These are phyloP conservation scores for Guaruba guarouba DNA, from an alignment of 2,113 vertebrate genomes.

Conservation along the genomic window DNA sequence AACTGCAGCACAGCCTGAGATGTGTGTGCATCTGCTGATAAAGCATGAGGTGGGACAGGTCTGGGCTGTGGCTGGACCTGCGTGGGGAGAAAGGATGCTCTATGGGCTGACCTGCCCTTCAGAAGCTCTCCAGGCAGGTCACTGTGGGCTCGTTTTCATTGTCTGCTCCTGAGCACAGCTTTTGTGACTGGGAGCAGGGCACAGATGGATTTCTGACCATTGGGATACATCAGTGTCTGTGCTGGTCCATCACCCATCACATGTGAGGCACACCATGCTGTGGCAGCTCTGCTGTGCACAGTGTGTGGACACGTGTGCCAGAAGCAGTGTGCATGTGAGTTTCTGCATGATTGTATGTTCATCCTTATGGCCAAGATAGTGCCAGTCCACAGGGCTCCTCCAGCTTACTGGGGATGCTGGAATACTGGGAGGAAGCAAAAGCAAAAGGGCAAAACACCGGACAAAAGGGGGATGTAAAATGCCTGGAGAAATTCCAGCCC, in stretches of 20 bases:
- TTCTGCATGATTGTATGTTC: fast-evolving
- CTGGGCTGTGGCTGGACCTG: background rate
- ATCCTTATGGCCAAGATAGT: background rate
- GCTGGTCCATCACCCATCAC: background rate
- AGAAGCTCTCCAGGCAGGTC: background rate
- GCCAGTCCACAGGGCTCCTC: background rate
- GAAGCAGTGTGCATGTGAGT: background rate
- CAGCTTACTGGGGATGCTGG: background rate
- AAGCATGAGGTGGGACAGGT: background rate
- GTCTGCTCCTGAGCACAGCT: background rate
- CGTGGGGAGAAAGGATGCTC: background rate
- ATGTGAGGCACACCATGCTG: fast-evolving
- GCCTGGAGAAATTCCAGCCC: background rate
- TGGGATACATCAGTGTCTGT: fast-evolving
- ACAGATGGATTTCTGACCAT: background rate
- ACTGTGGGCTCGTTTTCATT: background rate
- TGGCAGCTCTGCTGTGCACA: background rate
- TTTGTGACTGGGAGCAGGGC: background rate
- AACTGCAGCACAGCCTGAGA: background rate
- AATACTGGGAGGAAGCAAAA: background rate
- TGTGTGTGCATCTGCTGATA: background rate
- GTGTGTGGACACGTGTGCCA: fast-evolving
- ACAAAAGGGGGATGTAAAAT: background rate
- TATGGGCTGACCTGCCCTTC: background rate
- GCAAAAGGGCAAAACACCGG: background rate